Evolutionary conservation across 2,888 invertebrate species (phyloP).

Genomic region (Hanleya hanleyi): DNA sequence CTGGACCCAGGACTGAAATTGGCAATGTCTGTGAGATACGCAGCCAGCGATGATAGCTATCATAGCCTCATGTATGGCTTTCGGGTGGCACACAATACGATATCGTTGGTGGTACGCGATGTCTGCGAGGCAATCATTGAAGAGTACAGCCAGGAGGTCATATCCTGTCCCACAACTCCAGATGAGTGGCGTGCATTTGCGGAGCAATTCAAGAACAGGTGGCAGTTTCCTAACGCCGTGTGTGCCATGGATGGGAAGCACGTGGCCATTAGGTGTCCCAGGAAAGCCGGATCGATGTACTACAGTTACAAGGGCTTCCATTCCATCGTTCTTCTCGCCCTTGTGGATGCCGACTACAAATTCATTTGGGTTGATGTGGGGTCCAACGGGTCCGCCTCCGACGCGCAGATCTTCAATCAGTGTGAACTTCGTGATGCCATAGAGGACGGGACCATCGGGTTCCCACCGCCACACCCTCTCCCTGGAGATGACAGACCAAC

Average conservation of each 20-base stretch:
- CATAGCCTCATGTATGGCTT: too few species aligned
- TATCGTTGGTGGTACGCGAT: too few species aligned
- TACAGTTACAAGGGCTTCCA: slow-evolving; percentile 44
- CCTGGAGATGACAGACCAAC: slow-evolving; percentile 32
- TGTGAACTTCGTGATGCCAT: slow-evolving; percentile 32
- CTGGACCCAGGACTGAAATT: too few species aligned
- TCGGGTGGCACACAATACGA: too few species aligned
- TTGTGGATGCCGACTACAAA: slow-evolving; percentile 47
- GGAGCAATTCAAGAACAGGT: slow-evolving; percentile 30
- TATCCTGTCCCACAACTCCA: slow-evolving; percentile 33
- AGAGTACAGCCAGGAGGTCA: too few species aligned
- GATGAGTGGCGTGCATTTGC: slow-evolving; percentile 40
- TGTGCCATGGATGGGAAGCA: slow-evolving; percentile 50
- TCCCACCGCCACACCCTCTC: slow-evolving; percentile 31
- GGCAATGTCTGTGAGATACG: too few species aligned
- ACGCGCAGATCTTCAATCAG: slow-evolving; percentile 34
- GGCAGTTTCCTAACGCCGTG: slow-evolving; percentile 46
- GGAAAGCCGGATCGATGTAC: slow-evolving; percentile 36
- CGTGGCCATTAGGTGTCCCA: slow-evolving; percentile 36
- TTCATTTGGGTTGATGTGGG: slow-evolving; percentile 39
- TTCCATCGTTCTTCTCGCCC: slow-evolving; percentile 37
- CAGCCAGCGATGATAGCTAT: too few species aligned
- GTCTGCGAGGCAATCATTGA: too few species aligned
- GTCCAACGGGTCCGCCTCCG: slow-evolving; percentile 24
- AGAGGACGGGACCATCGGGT: slow-evolving; percentile 29